Conservation (phyloP, 2,888 invertebrate species). For the Philereme transversata region DNA sequence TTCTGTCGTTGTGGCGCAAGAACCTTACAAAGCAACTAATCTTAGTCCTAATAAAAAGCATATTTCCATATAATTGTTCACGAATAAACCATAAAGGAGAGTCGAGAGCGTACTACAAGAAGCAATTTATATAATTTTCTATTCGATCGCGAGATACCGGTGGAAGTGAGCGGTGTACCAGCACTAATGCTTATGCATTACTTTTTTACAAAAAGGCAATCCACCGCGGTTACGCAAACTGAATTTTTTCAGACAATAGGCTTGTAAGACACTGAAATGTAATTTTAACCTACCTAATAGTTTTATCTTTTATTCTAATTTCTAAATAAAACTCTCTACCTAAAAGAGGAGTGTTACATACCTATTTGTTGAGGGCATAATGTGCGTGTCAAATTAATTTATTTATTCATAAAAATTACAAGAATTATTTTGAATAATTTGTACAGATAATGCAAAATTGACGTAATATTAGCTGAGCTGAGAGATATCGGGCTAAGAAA, state of each 20-base stretch:
- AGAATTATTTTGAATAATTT: too few relatives aligned
- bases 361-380: too few relatives aligned
- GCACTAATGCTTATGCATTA: conserved; percentile 66
- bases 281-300: too few relatives aligned
- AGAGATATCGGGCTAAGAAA: too few relatives aligned
- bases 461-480: too few relatives aligned
- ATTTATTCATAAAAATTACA: too few relatives aligned
- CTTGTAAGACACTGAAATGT: neutral
- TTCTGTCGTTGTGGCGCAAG: conserved; percentile 6
- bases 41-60: conserved; percentile 47
- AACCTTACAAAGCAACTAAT: conserved; percentile 14
- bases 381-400: too few relatives aligned
- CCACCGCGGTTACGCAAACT: conserved; percentile 53
- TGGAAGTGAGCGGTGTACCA: conserved; percentile 45
- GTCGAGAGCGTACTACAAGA: conserved; percentile 58
- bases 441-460: too few relatives aligned
- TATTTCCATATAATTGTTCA: conserved; percentile 62
- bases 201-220: conserved; percentile 54
- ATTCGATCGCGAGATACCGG: conserved; percentile 64
- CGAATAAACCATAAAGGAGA: conserved; percentile 52
- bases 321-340: too few relatives aligned
- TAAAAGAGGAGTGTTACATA: too few relatives aligned
- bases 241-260: conserved; percentile 30
- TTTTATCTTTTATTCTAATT: too few relatives aligned
- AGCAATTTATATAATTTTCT: conserved; percentile 74